Conservation (phyloP, 2,888 invertebrate genomes). For the Phasia obesa region DNA sequence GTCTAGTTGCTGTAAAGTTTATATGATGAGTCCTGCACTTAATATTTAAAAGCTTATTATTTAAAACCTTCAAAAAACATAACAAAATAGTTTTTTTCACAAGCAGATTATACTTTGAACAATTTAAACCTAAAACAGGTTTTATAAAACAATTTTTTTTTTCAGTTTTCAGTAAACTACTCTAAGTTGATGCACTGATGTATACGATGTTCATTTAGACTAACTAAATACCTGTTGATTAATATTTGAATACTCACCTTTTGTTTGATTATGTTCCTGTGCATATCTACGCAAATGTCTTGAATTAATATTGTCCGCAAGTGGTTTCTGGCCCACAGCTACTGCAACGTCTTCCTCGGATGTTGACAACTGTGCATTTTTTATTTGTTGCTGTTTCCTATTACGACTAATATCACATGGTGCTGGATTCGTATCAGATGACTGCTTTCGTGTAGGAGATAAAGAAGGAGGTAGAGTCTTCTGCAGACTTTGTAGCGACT, state of each 20-base stretch:
- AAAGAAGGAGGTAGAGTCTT: not conserved
- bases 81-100: no score
- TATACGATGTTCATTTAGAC: no score
- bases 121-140: no score
- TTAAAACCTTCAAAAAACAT: no score
- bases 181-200: no score
- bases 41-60: no score
- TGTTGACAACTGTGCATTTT: constrained; percentile 54
- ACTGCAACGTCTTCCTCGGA: constrained; percentile 63
- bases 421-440: constrained; percentile 3
- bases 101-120: no score
- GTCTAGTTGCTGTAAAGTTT: no score
- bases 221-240: no score
- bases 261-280: constrained; percentile 20
- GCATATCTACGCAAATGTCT: constrained; percentile 42
- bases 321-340: constrained; percentile 1
- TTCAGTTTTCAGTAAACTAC: no score
- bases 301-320: constrained; percentile 20
- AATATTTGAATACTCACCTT: constrained; percentile 31
- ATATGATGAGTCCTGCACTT: no score
- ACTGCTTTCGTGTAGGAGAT: not conserved
- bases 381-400: constrained; percentile 67
- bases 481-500: constrained; percentile 22
- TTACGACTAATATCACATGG: constrained; percentile 34
- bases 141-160: no score